phyloP scores from a whole-genome alignment of 2,888 invertebrate species.

The Danaus chrysippus region DNA sequence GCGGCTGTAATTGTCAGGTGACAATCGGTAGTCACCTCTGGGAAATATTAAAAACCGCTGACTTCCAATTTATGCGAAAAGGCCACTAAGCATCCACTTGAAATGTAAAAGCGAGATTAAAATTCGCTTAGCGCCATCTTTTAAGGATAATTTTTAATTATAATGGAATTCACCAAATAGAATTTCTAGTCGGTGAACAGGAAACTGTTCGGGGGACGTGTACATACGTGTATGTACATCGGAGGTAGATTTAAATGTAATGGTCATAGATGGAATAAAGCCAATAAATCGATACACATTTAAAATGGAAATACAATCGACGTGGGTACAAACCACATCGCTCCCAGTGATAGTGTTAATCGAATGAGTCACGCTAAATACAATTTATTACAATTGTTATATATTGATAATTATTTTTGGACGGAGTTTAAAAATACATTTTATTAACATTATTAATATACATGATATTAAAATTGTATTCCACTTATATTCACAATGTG shows the following conservation, averaged over 20 bases:
- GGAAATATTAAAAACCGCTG: conserved; percentile 53
- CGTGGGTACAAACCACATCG: background rate
- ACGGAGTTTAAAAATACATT: background rate
- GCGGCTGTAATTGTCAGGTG: conserved; percentile 45
- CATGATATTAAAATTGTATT: background rate
- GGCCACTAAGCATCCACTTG: conserved; percentile 32
- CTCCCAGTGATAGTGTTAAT: background rate
- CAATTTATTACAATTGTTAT: conserved; percentile 2
- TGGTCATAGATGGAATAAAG: background rate
- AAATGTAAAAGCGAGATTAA: conserved; percentile 29
- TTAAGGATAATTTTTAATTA: conserved; percentile 9
- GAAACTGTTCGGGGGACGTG: too few species aligned
- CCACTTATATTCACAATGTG: too few species aligned
- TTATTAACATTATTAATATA: background rate
- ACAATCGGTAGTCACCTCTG: conserved; percentile 33
- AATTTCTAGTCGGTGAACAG: background rate
- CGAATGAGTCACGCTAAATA: conserved; percentile 7
- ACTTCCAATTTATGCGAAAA: conserved; percentile 44
- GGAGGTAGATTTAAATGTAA: too few species aligned
- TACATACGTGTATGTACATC: too few species aligned
- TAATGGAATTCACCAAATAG: background rate
- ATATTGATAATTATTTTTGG: background rate
- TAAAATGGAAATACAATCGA: conserved; percentile 1
- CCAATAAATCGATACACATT: background rate
- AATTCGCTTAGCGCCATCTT: conserved; percentile 26